A percentile compares a stretch with the other conserved stretches of the same genome.
phyloP scores from a whole-genome alignment of 2,797 vertebrate species.

The Notolepis coatsorum region DNA sequence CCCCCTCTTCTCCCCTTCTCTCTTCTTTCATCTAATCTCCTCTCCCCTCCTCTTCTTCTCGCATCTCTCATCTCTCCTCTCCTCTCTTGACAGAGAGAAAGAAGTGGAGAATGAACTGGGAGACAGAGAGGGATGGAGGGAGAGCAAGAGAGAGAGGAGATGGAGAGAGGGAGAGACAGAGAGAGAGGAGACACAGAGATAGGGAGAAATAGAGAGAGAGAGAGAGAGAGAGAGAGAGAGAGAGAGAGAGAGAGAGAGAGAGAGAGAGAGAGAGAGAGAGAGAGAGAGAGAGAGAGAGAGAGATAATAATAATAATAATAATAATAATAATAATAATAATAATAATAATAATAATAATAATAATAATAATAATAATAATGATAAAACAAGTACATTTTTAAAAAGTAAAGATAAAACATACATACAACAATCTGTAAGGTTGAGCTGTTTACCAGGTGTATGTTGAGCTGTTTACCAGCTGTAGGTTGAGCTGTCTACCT shows the following conservation, averaged over 20 bases:
- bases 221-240: not conserved
- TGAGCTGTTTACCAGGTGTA: too few relatives aligned
- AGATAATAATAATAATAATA: too few relatives aligned
- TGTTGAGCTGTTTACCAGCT: too few relatives aligned
- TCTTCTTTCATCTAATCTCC: not conserved
- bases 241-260: not conserved
- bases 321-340: too few relatives aligned
- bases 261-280: not conserved
- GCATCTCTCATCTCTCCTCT: conserved; percentile 22
- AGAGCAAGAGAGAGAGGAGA: not conserved
- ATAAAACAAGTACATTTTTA: too few relatives aligned
- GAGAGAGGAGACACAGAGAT: conserved; percentile 14
- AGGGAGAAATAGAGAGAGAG: not conserved
- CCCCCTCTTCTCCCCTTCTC: conserved; percentile 16
- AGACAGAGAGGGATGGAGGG: not conserved
- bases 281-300: conserved; percentile 19
- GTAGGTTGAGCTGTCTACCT: too few relatives aligned
- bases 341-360: too few relatives aligned
- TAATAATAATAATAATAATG: too few relatives aligned
- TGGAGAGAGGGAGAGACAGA: not conserved
- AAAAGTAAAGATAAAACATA: too few relatives aligned
- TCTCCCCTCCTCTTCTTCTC: conserved; percentile 26
- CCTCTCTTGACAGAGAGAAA: not conserved
- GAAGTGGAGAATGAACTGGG: too few relatives aligned
- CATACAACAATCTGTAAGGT: too few relatives aligned